These are phyloP conservation scores for Hipparchia semele DNA, from an alignment of 2,888 invertebrate species.

Conservation along the genomic window DNA sequence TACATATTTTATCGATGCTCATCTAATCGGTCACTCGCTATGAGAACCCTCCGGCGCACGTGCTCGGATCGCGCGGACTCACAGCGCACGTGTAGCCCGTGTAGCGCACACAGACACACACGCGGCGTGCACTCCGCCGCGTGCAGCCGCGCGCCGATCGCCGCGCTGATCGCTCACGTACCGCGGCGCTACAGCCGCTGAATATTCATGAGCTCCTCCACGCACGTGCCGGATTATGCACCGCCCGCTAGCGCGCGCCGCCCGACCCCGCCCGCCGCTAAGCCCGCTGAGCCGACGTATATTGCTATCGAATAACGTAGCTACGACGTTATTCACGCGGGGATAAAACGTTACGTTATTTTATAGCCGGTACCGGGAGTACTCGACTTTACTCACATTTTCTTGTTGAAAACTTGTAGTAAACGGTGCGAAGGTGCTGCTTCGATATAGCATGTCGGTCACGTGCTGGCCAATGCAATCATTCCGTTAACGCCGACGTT, in stretches of 20 bases:
- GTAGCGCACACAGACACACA: not conserved
- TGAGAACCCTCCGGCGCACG: conserved; percentile 2
- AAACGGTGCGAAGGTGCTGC: too few relatives aligned
- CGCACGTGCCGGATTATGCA: not conserved
- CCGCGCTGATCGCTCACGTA: not conserved
- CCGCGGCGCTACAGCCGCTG: not conserved
- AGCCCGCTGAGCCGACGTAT: not conserved
- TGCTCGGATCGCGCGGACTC: not conserved
- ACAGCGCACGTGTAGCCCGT: not conserved
- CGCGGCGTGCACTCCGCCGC: not conserved
- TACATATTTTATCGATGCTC: not conserved
- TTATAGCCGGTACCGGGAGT: too few relatives aligned
- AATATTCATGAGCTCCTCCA: not conserved
- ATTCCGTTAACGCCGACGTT: too few relatives aligned
- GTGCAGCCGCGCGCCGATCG: not conserved
- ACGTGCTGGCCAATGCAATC: too few relatives aligned
- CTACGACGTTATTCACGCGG: too few relatives aligned
- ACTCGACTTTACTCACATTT: too few relatives aligned
- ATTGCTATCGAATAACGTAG: too few relatives aligned
- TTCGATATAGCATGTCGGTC: too few relatives aligned
- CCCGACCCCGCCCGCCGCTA: not conserved
- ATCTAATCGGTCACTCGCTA: not conserved
- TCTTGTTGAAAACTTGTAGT: too few relatives aligned
- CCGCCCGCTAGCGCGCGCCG: not conserved
- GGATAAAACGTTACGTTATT: too few relatives aligned